Evolutionary conservation across 2,113 vertebrate species (phyloP), one percentile per base, ranked within the genome.

Genomic region (Leptodactylus fuscus): DNA sequence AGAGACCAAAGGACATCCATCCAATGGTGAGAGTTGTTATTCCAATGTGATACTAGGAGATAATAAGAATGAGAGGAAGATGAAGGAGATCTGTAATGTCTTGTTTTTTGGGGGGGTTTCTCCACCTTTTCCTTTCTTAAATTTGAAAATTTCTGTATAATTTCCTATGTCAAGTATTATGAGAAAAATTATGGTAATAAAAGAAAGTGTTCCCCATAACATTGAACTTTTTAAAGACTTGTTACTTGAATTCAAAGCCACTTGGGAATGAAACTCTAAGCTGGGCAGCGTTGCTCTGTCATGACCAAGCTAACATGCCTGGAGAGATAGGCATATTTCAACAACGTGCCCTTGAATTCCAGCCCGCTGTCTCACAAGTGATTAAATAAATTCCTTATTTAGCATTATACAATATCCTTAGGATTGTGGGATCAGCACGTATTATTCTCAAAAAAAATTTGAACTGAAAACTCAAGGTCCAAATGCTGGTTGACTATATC

Each of bases 371-470:
- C 32, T 67, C 15, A 67, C 62, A 34, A 67, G 62, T 67, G 62
- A 67, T 67, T 67, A 67, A 34, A 20, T 65, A 32, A 29, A 32
- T 65, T 65, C 60, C 60, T 65, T 65, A 32, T 32, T 65, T 65
- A 65, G 60, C 60, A 32, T 29, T 65, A 65, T 34, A 34, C 16
- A 67, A 67, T 20, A 34, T 34, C 13, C 29, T 20, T 5, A 8
- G 16, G 62, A 67, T 36, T 67, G 62, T 67, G 62, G 4, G 15
- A 62, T 27, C 58, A 29, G n/a, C 58, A 27, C 3, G 58, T 11
- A 3, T 36, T 20, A 67, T 34, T 34, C 62, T 34, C n/a, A 11
- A 1, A 67, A 67, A 27, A 67, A 34, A 1, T 16, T 18, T 4
- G 29, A 20, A 20, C 62, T 18, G 32, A 34, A n/a, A 67, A 29